phyloP scores from a whole-genome alignment of 2,888 invertebrate species.

The Zygaena filipendulae region DNA sequence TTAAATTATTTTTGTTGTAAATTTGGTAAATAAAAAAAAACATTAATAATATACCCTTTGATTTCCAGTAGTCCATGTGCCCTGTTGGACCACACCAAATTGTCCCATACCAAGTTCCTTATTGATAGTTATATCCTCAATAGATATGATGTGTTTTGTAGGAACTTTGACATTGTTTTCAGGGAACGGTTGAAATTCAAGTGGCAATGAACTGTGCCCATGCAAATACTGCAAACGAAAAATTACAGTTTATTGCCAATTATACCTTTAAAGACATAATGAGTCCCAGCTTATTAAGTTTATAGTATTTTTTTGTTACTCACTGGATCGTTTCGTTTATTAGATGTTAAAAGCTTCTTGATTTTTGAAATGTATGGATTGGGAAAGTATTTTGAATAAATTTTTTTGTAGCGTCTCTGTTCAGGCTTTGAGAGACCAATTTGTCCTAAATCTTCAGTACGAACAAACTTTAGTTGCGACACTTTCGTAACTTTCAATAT shows the following conservation, averaged over 20 bases:
- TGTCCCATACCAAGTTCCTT: constrained; percentile 97
- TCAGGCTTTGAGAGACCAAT: constrained; percentile 96
- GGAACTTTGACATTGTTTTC: constrained; percentile 70
- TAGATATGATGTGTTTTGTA: constrained; percentile 90
- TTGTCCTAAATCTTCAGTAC: constrained; percentile 89
- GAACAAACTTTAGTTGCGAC: constrained; percentile 93
- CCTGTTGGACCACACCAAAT: constrained; percentile 98
- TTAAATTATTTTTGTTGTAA: too few species aligned
- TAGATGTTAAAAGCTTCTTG: constrained; percentile 79
- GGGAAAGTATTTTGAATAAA: constrained; percentile 92
- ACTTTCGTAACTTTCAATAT: constrained; percentile 90
- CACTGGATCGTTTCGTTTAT: constrained; percentile 64
- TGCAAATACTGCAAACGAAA: constrained; percentile 26
- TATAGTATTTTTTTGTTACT: too few species aligned
- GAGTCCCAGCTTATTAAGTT: too few species aligned
- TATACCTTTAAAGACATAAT: too few species aligned
- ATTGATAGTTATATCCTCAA: constrained; percentile 91
- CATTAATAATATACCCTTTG: constrained; percentile 74
- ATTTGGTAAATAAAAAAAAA: too few species aligned
- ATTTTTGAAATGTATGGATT: constrained; percentile 94
- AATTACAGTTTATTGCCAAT: too few species aligned
- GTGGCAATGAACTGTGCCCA: constrained; percentile 26
- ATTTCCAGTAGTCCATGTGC: constrained; percentile 95
- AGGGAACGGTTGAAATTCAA: constrained; percentile 36
- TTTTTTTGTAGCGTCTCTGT: constrained; percentile 92